Base-by-base conservation (phyloP, 2,113 vertebrate genomes). In the Ctenodactylus gundi region DNA sequence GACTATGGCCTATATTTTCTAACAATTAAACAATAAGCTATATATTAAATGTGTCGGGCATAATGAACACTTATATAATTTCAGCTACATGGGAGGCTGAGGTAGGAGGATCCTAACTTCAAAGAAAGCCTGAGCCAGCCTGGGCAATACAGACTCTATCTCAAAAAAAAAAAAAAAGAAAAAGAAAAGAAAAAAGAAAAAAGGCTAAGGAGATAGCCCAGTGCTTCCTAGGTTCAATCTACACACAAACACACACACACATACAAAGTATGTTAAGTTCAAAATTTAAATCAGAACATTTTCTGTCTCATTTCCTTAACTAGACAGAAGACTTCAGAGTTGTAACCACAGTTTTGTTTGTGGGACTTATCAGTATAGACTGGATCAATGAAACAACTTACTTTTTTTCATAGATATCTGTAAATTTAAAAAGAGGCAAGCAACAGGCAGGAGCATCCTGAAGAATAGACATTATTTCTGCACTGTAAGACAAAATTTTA, bases 331-430 rank as follows among this genome's bases (percentile, higher is more conserved):
- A 27, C 20, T 81, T 49, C 67, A 58, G 25, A 85, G 36, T 6
- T 7, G 31, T n/a, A 58, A 93, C 17, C 5, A 81, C 6, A 44
- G 34, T 25, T 77, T 64, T 68, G n/a, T 51, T 49, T 6, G 36
- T 8, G 1, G 34, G 87, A 86, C 18, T 39, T 3, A 62, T 39
- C 4, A 31, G 75, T 73, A 44, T 90, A 11, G n/a, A 73, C 29
- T 53, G 11, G 9, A 55, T 70, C 12, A 68, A 57, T 31, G 58
- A 72, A 86, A 65, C 67, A 72, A 97, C 99, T 98, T 98, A 99
- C 99, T 99, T 99, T 96, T 99, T 99, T 97, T 99, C 99, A 97
- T 99, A 99, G 92, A 99, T 99, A 94, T 99, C 99, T 29, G 98
- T 98, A 85, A 99, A 99, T 91, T 99, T 99, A 97, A 99, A 99